Conservation (phyloP, 2,113 vertebrate species). For the Furnarius figulus region DNA sequence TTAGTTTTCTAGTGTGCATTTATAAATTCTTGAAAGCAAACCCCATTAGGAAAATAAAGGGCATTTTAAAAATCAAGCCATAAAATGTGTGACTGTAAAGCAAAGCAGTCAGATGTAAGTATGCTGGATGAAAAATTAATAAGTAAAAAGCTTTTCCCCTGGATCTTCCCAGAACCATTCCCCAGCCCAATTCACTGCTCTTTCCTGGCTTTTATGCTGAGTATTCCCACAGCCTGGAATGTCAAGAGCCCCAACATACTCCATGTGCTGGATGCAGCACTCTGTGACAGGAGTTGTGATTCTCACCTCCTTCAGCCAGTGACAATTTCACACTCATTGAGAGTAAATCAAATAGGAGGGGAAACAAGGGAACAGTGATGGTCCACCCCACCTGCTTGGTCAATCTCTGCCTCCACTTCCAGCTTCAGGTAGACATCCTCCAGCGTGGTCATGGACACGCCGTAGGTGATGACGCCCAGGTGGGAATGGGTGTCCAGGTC, state of each 20-base stretch:
- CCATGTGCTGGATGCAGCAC: neutral
- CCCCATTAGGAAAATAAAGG: neutral
- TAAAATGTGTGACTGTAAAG: neutral
- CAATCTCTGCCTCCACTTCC: constrained; percentile 92
- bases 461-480: constrained; percentile 89
- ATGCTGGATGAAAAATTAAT: neutral
- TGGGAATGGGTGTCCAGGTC: constrained; percentile 85
- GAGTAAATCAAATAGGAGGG: fast-evolving
- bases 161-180: neutral
- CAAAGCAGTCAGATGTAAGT: neutral
- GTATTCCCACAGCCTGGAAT: neutral
- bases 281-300: fast-evolving
- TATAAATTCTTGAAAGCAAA: neutral
- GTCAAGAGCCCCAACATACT: fast-evolving
- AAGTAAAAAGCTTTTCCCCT: neutral
- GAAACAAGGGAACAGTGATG: neutral
- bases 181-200: neutral
- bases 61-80: neutral
- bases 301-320: neutral
- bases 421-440: constrained; percentile 96
- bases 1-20: neutral
- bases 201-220: neutral
- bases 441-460: constrained; percentile 96
- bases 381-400: constrained; percentile 85
- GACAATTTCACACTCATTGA: neutral